A percentile compares a stretch with the other conserved stretches of the same genome.
Conservation (phyloP, 2,888 invertebrate species). For the Dryococelus australis region DNA sequence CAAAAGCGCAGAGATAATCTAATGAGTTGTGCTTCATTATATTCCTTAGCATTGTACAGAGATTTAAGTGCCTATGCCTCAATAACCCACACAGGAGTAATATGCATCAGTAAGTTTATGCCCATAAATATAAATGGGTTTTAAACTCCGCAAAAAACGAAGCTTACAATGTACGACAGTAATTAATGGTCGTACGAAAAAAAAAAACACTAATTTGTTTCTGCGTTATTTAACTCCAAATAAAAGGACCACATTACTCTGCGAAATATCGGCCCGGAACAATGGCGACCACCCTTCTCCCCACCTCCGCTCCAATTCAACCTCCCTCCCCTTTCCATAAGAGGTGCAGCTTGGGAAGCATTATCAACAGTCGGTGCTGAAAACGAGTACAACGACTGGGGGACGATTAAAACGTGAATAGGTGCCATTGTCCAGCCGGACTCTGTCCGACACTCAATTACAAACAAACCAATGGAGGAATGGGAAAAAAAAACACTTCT, state of each 20-base stretch:
- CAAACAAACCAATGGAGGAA: not conserved
- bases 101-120: too few species aligned
- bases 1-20: too few species aligned
- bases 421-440: not conserved
- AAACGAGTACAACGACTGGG: not conserved
- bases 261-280: not conserved
- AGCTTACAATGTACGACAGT: not conserved
- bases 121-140: too few species aligned
- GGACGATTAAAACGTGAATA: not conserved
- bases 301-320: not conserved
- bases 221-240: constrained; percentile 2
- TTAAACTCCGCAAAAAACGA: too few species aligned
- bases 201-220: not conserved
- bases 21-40: too few species aligned
- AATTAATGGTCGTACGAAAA: not conserved
- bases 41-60: too few species aligned
- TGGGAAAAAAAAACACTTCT: not conserved
- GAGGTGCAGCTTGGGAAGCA: not conserved
- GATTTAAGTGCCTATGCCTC: too few species aligned
- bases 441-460: not conserved
- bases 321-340: not conserved
- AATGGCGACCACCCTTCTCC: not conserved
- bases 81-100: too few species aligned
- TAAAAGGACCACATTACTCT: not conserved
- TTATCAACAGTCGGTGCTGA: not conserved